Evolutionary conservation across 2,797 vertebrate species (phyloP).

Genomic region (Paguma larvata): DNA sequence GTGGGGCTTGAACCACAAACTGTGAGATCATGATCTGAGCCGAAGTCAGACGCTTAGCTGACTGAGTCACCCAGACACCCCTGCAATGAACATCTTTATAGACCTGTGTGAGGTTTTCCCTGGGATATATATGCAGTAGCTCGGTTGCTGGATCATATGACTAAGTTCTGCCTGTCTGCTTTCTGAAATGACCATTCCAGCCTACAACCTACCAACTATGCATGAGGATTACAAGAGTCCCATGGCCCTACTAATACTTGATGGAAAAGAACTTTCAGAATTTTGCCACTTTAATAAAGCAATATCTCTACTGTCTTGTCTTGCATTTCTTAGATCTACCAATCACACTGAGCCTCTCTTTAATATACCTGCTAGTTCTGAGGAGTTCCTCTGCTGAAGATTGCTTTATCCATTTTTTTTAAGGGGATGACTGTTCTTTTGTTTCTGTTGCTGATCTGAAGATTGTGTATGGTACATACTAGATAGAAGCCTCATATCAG

Average conservation of each 20-base stretch:
- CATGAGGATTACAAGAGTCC: not conserved
- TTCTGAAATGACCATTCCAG: not conserved
- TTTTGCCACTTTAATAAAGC: not conserved
- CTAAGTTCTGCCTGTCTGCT: not conserved
- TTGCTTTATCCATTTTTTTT: not conserved
- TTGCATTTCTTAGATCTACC: not conserved
- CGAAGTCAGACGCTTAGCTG: too few relatives aligned
- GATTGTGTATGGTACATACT: not conserved
- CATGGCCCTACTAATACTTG: not conserved
- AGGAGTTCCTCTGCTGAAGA: not conserved
- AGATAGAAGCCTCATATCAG: not conserved
- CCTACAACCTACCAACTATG: too few relatives aligned
- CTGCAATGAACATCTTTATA: not conserved
- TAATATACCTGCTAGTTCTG: not conserved
- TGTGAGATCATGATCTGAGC: too few relatives aligned
- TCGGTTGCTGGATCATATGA: not conserved
- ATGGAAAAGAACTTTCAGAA: not conserved
- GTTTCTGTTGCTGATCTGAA: not conserved
- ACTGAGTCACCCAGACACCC: too few relatives aligned
- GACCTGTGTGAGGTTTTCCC: not conserved
- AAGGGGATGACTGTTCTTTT: not conserved
- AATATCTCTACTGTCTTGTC: not conserved
- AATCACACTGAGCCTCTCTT: not conserved
- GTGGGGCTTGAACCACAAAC: too few relatives aligned
- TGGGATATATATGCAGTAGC: not conserved